phyloP scores from a whole-genome alignment of 23 tunicate genomes.

The Halocynthia roretzi region DNA sequence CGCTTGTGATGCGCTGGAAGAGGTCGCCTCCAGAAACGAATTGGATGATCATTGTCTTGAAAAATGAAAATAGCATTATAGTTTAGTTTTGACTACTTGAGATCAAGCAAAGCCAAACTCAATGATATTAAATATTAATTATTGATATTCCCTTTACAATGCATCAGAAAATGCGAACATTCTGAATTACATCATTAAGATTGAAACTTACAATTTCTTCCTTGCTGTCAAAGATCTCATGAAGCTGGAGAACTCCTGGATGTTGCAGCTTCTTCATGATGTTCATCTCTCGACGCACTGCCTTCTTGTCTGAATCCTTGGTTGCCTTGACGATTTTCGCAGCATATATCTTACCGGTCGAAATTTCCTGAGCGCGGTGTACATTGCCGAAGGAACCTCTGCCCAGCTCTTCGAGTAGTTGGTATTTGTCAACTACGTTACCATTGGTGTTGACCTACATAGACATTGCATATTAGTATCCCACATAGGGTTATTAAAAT shows the following conservation, averaged over 20 bases:
- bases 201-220: slow-evolving; percentile 51
- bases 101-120: background rate
- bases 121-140: background rate
- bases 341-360: slow-evolving; percentile 75
- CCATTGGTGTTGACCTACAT: slow-evolving; percentile 31
- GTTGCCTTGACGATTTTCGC: slow-evolving; percentile 47
- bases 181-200: background rate
- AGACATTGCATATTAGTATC: background rate
- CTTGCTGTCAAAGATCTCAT: slow-evolving; percentile 76
- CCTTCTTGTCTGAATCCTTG: slow-evolving; percentile 58
- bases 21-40: slow-evolving; percentile 90
- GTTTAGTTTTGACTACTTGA: background rate
- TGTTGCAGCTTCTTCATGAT: slow-evolving; percentile 88
- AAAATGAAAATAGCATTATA: background rate
- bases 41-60: slow-evolving; percentile 61
- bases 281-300: slow-evolving; percentile 63
- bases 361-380: slow-evolving; percentile 82
- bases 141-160: no score
- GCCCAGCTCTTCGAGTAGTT: slow-evolving; percentile 85
- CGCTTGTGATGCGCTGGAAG: slow-evolving; percentile 52
- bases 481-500: background rate
- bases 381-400: slow-evolving; percentile 76
- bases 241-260: slow-evolving; percentile 75
- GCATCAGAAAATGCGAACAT: no score
- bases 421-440: slow-evolving; percentile 53